phyloP scores from a whole-genome alignment of 2,113 vertebrate species.

The Eubucco bourcierii region DNA sequence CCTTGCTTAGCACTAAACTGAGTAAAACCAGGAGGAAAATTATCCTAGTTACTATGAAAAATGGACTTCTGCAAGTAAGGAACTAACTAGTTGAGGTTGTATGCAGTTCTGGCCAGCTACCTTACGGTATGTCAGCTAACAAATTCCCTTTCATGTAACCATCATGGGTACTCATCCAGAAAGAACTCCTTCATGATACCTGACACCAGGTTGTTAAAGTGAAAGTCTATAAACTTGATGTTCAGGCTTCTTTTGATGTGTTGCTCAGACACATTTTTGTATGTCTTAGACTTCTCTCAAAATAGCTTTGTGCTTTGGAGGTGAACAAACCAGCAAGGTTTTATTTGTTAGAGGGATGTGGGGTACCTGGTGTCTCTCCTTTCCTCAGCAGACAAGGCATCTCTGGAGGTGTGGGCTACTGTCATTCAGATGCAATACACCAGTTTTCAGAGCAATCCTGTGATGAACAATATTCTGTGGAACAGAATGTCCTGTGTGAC shows the following conservation, averaged over 20 bases:
- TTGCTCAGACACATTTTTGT: neutral
- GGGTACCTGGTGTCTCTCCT: neutral
- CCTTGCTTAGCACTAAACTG: neutral
- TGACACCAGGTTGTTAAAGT: neutral
- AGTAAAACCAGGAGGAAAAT: neutral
- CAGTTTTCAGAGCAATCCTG: neutral
- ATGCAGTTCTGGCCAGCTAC: neutral
- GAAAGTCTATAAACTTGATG: neutral
- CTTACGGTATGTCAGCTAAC: neutral
- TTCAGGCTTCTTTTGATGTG: neutral
- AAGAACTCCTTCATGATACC: neutral
- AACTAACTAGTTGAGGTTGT: neutral
- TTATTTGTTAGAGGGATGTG: neutral
- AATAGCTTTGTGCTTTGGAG: neutral
- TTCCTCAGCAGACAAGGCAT: neutral
- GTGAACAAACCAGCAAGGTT: neutral
- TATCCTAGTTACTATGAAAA: neutral
- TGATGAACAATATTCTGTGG: neutral
- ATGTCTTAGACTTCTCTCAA: neutral
- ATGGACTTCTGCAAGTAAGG: neutral
- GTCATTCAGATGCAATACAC: neutral
- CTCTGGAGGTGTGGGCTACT: neutral
- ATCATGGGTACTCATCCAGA: neutral
- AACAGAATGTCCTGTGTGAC: neutral
- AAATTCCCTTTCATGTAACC: neutral